A percentile compares a stretch with the other conserved stretches of the same genome.
These are phyloP conservation scores for Sarcoramphus papa DNA, from an alignment of 2,797 vertebrate genomes.

Conservation along the genomic window DNA sequence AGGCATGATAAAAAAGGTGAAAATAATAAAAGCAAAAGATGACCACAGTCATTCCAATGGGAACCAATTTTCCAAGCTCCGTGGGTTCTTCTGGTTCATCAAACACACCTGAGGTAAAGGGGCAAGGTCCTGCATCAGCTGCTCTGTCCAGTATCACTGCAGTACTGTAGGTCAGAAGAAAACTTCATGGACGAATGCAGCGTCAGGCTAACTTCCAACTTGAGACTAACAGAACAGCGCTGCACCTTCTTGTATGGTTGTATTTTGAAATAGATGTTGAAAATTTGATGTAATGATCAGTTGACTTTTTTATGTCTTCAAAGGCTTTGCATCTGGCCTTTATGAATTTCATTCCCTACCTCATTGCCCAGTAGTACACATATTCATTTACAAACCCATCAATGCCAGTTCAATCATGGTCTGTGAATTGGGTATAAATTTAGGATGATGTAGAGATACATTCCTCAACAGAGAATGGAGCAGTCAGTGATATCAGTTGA, in stretches of 20 bases:
- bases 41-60: not conserved
- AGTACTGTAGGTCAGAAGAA: not conserved
- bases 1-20: not conserved
- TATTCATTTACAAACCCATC: not conserved
- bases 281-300: not conserved
- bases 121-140: not conserved
- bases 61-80: not conserved
- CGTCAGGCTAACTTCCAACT: not conserved
- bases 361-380: not conserved
- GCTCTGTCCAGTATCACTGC: not conserved
- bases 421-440: not conserved
- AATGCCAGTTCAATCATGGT: not conserved
- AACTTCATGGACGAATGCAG: not conserved
- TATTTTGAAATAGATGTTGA: not conserved
- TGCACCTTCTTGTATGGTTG: not conserved
- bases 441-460: not conserved
- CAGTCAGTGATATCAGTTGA: not conserved
- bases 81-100: not conserved
- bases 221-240: not conserved
- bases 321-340: not conserved
- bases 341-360: not conserved
- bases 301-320: not conserved
- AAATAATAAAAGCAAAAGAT: not conserved
- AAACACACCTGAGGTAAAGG: not conserved
- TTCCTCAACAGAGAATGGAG: not conserved